A percentile compares a stretch with the other conserved stretches of the same genome.
These are phyloP conservation scores for Tapirus terrestris DNA, from an alignment of 2,113 vertebrate species.

Conservation along the genomic window DNA sequence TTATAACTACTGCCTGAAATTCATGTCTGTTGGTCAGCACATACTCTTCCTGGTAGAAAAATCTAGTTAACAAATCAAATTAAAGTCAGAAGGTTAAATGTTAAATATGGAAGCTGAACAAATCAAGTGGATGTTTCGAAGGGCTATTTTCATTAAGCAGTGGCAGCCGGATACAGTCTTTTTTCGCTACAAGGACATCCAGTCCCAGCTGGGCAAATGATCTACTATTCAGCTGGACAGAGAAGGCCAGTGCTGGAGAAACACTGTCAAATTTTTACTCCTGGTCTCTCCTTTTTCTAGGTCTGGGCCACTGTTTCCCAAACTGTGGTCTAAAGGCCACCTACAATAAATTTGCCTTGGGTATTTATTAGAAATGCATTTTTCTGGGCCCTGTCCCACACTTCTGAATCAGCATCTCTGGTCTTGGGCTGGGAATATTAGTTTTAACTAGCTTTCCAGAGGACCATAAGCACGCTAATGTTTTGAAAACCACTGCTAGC, in stretches of 20 bases:
- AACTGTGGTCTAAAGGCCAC: not conserved
- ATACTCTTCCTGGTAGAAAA: constrained; percentile 27
- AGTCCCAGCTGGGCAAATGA: constrained; percentile 4
- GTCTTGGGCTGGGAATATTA: not conserved
- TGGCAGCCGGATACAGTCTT: not conserved
- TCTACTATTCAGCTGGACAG: not conserved
- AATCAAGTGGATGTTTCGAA: constrained; percentile 44
- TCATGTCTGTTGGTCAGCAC: not conserved
- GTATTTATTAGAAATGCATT: not conserved
- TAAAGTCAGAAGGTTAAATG: constrained; percentile 21
- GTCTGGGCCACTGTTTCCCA: not conserved
- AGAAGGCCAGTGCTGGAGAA: not conserved
- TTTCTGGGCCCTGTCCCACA: not conserved
- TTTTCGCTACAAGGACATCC: not conserved
- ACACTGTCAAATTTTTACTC: not conserved
- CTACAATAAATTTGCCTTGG: not conserved
- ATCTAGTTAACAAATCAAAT: constrained; percentile 48
- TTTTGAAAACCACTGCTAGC: constrained; percentile 20
- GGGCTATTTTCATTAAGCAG: constrained; percentile 45
- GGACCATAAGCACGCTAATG: not conserved
- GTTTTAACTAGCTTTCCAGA: constrained; percentile 12
- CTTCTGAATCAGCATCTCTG: constrained; percentile 4
- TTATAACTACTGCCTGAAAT: not conserved
- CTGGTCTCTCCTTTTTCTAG: not conserved
- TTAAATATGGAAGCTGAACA: constrained; percentile 59